Conservation (phyloP, 2,797 vertebrate genomes). For the Enteromius argenteus region DNA sequence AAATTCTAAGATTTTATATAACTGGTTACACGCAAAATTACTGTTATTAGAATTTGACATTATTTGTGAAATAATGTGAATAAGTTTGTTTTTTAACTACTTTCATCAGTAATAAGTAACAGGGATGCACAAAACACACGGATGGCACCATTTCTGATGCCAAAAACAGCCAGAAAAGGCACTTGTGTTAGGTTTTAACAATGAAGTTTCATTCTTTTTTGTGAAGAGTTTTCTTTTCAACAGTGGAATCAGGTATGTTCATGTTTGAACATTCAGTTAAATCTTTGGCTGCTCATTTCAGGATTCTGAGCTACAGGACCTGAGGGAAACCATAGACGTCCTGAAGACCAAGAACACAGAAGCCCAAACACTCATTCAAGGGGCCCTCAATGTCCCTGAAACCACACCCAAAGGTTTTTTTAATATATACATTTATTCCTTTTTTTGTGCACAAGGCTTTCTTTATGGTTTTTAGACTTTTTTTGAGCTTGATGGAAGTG, state of each 20-base stretch:
- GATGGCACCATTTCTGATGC: background rate
- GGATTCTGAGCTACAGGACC: constrained; percentile 91
- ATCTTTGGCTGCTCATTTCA: constrained; percentile 62
- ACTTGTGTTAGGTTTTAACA: background rate
- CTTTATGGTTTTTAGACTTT: background rate
- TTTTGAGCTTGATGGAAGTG: background rate
- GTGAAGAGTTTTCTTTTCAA: background rate
- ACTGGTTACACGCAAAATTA: background rate
- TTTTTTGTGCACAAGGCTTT: background rate
- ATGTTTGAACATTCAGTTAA: background rate
- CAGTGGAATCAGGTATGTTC: background rate
- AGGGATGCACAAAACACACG: background rate
- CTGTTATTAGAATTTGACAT: background rate
- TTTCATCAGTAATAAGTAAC: background rate
- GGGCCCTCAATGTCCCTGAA: constrained; percentile 86
- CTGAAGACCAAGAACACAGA: constrained; percentile 94
- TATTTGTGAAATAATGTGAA: background rate
- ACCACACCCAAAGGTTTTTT: constrained; percentile 86
- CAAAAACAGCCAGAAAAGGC: background rate
- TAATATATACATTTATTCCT: background rate
- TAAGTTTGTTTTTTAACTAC: background rate
- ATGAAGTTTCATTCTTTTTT: background rate
- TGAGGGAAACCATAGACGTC: constrained; percentile 93
- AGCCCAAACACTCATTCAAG: constrained; percentile 93
- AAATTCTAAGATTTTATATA: background rate